Evolutionary conservation across 1,140 invertebrate species (phyloP), one percentile per base, ranked within the genome.

Genomic region (Sipha flava): DNA sequence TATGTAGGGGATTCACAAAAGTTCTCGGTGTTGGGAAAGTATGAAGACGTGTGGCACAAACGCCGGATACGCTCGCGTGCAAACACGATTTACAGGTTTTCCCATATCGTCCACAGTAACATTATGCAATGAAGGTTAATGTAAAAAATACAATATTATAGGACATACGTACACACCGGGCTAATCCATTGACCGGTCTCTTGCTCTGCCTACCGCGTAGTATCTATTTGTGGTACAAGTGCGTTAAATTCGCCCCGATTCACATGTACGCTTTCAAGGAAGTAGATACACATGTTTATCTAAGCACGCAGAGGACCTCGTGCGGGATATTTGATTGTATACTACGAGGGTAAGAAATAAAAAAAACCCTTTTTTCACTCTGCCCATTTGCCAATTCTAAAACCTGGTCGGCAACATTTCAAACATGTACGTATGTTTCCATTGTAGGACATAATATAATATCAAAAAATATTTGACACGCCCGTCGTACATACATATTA

Each of bases 391-490:
- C 16, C 43, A 77, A 45, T 43, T 43, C 52, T 7, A 6, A 43
- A 77, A 77, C 57, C 73, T 52, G 73, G 66, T 4, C 6, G 52
- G 34, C 52, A 77, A 77, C 52, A 77, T 77, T 59, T 77, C 73
- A 77, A 77, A 77, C 52, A 16, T 34, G 72, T 52, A 52, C 31
- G 52, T 23, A 66, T 31, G 73, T 77, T 77, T 77, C 73, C 34
- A 77, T 77, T 59, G 73, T 77, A 26, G 73, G 73, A 77, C 73
- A 18, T 21, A 23, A 57, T 59, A 77, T 57, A 77, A 77, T 77
- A 59, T 77, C 52, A 29, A 59, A 77, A 77, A 59, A 77, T 59
- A 57, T 77, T 40, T 57, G 73, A 77, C 73, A 77, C 73, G 52
- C 73, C 73, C 49, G 73, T 77, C 34, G 31, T 43, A 37, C 4